These are phyloP conservation scores for Hemicordylus capensis DNA, from an alignment of 2,113 vertebrate species.

Conservation along the genomic window DNA sequence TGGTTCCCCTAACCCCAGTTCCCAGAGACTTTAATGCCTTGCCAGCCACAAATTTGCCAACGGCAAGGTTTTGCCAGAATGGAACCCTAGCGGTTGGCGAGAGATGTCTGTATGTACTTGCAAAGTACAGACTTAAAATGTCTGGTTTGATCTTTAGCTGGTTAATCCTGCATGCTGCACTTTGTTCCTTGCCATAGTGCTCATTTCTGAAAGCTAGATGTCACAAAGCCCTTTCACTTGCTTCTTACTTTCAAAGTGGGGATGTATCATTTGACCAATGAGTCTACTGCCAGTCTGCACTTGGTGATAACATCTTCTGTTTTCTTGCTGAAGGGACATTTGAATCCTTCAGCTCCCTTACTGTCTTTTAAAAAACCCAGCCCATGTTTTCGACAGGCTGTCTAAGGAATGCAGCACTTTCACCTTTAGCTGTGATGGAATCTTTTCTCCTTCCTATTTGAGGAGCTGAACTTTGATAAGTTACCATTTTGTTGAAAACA, in stretches of 20 bases:
- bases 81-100: too few relatives aligned
- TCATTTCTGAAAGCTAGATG: neutral
- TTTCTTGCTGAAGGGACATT: neutral
- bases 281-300: neutral
- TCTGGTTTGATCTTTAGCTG: too few relatives aligned
- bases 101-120: too few relatives aligned
- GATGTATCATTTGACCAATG: neutral
- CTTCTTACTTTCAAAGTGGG: neutral
- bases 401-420: constrained; percentile 58
- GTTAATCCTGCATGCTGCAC: neutral
- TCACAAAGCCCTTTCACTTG: neutral
- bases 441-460: constrained; percentile 56
- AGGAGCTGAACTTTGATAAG: constrained; percentile 45
- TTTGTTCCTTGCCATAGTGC: neutral
- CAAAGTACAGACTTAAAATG: too few relatives aligned
- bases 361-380: neutral
- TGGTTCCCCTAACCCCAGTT: too few relatives aligned
- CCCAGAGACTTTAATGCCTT: too few relatives aligned
- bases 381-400: constrained; percentile 35
- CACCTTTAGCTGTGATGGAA: constrained; percentile 65
- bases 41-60: too few relatives aligned
- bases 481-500: constrained; percentile 33
- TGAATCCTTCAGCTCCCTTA: neutral
- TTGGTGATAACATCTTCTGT: neutral
- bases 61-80: too few relatives aligned